Conservation (phyloP, 1,140 invertebrate species). For the Drosophila prosaltans region DNA sequence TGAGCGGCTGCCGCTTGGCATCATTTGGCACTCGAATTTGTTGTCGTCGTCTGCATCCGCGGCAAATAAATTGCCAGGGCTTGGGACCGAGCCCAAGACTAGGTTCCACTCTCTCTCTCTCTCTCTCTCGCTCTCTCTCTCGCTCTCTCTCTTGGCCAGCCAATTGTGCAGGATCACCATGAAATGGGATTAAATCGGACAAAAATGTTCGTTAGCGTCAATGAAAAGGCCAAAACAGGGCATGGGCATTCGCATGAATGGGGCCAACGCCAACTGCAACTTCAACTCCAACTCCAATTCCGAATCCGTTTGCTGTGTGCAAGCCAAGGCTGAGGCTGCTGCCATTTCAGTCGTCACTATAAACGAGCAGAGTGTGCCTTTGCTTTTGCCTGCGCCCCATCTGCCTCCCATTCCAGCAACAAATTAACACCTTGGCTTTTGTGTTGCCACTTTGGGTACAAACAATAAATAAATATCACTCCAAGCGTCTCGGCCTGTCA, state of each 20-base stretch:
- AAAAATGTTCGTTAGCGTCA: conserved; percentile 82
- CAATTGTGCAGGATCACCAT: conserved; percentile 81
- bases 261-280: conserved; percentile 31
- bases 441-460: conserved; percentile 80
- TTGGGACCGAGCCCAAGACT: conserved; percentile 32
- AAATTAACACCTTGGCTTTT: conserved; percentile 81
- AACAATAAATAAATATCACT: conserved; percentile 82
- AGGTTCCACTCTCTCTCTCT: not conserved
- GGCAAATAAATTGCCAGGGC: conserved; percentile 73
- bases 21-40: conserved; percentile 80
- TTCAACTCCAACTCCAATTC: conserved; percentile 3
- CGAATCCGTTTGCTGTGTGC: conserved; percentile 13
- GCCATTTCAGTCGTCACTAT: conserved; percentile 27
- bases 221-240: conserved; percentile 74
- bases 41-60: conserved; percentile 75
- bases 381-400: conserved; percentile 20
- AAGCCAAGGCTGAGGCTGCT: conserved; percentile 29
- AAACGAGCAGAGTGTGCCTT: conserved; percentile 30
- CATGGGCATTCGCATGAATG: conserved; percentile 53
- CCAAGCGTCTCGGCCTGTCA: conserved; percentile 55
- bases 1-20: conserved; percentile 55
- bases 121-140: conserved; percentile 1
- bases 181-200: conserved; percentile 82
- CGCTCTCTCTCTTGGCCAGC: conserved; percentile 7
- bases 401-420: conserved; percentile 54